These are phyloP conservation scores for Nomada fabriciana DNA, from an alignment of 2,888 invertebrate genomes.

Conservation along the genomic window DNA sequence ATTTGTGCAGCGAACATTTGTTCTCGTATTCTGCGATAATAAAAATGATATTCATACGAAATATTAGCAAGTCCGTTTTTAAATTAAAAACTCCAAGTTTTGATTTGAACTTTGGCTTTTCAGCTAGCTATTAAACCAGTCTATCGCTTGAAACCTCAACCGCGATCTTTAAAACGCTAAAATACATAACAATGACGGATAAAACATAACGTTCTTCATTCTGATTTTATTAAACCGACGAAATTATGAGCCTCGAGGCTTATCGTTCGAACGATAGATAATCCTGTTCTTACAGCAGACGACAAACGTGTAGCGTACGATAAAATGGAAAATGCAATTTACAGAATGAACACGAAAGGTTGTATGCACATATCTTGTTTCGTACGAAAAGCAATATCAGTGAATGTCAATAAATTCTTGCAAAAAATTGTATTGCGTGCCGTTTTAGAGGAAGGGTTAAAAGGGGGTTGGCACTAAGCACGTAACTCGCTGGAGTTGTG, in stretches of 20 bases:
- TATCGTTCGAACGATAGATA: constrained; percentile 17
- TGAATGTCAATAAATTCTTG: neutral
- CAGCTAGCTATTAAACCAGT: neutral
- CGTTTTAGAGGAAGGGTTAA: neutral
- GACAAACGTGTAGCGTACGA: neutral
- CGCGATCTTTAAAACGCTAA: neutral
- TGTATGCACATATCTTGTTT: neutral
- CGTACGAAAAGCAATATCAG: neutral
- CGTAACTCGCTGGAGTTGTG: neutral
- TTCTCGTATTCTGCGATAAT: no score
- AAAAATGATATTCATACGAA: neutral
- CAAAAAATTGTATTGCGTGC: neutral
- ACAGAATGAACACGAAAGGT: constrained; percentile 13
- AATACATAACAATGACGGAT: neutral
- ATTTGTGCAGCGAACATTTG: no score
- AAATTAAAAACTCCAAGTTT: constrained; percentile 12
- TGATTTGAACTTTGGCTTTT: neutral
- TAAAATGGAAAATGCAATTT: constrained; percentile 18
- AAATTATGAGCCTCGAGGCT: neutral
- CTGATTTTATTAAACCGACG: neutral
- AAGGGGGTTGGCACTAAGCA: neutral
- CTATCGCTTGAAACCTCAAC: neutral
- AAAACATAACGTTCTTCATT: neutral
- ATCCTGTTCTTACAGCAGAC: neutral
- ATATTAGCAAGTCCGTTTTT: constrained; percentile 15